Percentiles rank a stretch among this genome's conserved stretches.
These are phyloP conservation scores for Smutsia gigantea DNA, from an alignment of 2,797 vertebrate genomes.

Conservation along the genomic window DNA sequence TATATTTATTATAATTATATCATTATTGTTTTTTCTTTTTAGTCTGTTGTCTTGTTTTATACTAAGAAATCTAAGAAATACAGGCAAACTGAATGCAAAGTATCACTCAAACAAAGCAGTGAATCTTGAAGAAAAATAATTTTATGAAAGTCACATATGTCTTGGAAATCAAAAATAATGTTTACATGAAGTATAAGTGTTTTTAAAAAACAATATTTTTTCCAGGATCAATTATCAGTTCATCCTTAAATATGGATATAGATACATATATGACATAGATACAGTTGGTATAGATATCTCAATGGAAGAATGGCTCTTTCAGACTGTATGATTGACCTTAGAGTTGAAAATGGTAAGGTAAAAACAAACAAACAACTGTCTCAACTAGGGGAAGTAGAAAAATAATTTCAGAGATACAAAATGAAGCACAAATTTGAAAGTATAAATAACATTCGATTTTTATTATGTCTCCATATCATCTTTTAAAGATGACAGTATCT, in stretches of 20 bases:
- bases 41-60: neutral
- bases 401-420: conserved; percentile 77
- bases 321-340: conserved; percentile 65
- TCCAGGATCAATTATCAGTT: conserved; percentile 58
- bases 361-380: conserved; percentile 65
- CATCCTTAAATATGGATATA: conserved; percentile 51
- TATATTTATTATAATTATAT: neutral
- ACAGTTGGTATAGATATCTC: neutral
- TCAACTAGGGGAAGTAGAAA: conserved; percentile 66
- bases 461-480: neutral
- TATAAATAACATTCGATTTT: conserved; percentile 8
- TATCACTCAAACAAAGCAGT: neutral
- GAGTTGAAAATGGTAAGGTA: conserved; percentile 56
- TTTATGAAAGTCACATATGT: neutral
- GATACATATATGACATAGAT: neutral
- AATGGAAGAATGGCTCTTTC: conserved; percentile 59
- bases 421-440: conserved; percentile 72
- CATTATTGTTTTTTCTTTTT: neutral
- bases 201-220: conserved; percentile 62
- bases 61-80: neutral
- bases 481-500: neutral
- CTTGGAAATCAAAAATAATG: neutral
- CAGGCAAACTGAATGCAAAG: neutral
- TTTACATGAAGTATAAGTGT: conserved; percentile 51
- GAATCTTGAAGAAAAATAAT: neutral